phyloP scores from a whole-genome alignment of 1,140 invertebrate genomes.

The Lerema accius region DNA sequence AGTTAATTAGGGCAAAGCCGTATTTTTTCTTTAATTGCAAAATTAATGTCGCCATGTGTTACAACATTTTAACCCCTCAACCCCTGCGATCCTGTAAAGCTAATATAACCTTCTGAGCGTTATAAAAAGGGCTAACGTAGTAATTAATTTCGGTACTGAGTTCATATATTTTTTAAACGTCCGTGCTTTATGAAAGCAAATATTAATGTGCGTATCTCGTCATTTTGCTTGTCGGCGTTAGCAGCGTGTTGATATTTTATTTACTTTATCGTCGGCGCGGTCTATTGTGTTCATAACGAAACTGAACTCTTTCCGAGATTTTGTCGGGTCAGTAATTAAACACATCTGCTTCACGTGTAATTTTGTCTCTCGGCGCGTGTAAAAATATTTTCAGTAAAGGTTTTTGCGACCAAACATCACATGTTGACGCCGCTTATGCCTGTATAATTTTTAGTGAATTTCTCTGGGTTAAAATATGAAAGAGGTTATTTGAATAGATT shows the following conservation, averaged over 20 bases:
- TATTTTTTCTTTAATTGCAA: constrained; percentile 70
- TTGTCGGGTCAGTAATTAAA: constrained; percentile 77
- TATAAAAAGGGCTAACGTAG: constrained; percentile 63
- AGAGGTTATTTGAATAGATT: not conserved
- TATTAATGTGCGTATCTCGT: constrained; percentile 60
- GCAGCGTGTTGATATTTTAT: constrained; percentile 75
- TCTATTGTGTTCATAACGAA: constrained; percentile 65
- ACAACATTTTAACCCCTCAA: constrained; percentile 58
- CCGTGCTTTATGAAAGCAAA: constrained; percentile 70
- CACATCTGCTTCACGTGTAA: constrained; percentile 72
- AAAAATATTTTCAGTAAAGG: constrained; percentile 58
- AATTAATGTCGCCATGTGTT: constrained; percentile 69
- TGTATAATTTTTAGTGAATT: constrained; percentile 18
- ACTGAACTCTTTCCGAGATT: constrained; percentile 68
- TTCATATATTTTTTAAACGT: constrained; percentile 71
- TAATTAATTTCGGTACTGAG: constrained; percentile 67
- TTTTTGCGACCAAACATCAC: constrained; percentile 35
- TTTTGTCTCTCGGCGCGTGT: constrained; percentile 57
- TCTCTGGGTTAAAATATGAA: not conserved
- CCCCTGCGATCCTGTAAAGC: constrained; percentile 56
- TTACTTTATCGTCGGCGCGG: constrained; percentile 61
- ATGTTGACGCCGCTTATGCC: constrained; percentile 18
- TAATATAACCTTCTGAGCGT: constrained; percentile 56
- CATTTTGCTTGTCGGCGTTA: constrained; percentile 57
- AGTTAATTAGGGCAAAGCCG: constrained; percentile 53